A percentile compares a stretch with the other conserved stretches of the same genome.
Conservation (phyloP, 2,797 vertebrate genomes). For the Xenopus petersii region DNA sequence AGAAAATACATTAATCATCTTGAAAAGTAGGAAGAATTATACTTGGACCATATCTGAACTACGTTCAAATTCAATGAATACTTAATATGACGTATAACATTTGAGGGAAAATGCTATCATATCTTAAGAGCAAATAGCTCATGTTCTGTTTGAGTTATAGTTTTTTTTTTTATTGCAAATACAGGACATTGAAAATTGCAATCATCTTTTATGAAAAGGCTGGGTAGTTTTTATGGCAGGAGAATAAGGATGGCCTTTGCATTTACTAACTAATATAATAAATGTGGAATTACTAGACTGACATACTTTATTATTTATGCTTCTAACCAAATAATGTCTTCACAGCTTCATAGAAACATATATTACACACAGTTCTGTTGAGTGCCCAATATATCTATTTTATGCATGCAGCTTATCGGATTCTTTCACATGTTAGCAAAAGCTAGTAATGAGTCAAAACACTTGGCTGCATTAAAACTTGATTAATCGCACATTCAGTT, state of each 20-base stretch:
- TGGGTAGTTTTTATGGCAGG: constrained; percentile 59
- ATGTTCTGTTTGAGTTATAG: constrained; percentile 64
- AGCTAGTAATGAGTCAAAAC: constrained; percentile 40
- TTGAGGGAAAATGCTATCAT: constrained; percentile 58
- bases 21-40: constrained; percentile 63
- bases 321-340: constrained; percentile 54
- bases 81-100: constrained; percentile 63
- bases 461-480: constrained; percentile 3
- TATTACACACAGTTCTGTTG: constrained; percentile 55
- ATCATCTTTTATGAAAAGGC: constrained; percentile 68
- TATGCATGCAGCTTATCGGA: constrained; percentile 50
- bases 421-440: constrained; percentile 52
- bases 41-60: constrained; percentile 54
- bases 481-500: neutral
- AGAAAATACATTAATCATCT: constrained; percentile 58
- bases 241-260: constrained; percentile 56
- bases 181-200: constrained; percentile 63
- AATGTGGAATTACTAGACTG: constrained; percentile 57
- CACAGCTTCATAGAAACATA: constrained; percentile 54
- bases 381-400: constrained; percentile 53
- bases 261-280: constrained; percentile 60
- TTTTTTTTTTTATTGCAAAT: constrained; percentile 51
- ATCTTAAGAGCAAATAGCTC: constrained; percentile 67
- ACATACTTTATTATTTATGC: constrained; percentile 60
- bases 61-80: constrained; percentile 63